These are phyloP conservation scores for Meloidogyne chitwoodi DNA, from an alignment of 1,140 invertebrate species.

Conservation along the genomic window DNA sequence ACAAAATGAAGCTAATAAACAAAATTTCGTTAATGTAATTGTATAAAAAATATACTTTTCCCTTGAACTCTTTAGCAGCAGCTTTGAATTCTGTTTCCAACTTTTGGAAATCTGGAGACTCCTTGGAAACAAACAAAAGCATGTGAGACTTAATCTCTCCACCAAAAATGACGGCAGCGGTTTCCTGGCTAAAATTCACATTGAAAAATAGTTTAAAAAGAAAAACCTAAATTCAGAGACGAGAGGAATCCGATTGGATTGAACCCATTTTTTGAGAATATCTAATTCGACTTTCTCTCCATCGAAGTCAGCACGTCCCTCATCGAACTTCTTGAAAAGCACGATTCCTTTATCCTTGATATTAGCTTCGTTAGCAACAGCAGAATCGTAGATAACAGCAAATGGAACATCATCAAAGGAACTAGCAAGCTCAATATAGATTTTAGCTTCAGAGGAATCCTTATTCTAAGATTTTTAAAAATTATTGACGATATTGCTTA, in stretches of 20 bases:
- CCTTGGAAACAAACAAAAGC: conserved; percentile 85
- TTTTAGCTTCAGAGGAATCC: conserved; percentile 75
- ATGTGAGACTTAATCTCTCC: conserved; percentile 94
- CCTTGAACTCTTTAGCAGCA: conserved; percentile 79
- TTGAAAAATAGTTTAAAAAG: not conserved
- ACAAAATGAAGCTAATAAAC: conserved; percentile 76
- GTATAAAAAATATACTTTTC: conserved; percentile 31
- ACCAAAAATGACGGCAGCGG: conserved; percentile 93
- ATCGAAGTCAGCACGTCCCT: conserved; percentile 75
- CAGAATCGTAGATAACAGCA: conserved; percentile 75
- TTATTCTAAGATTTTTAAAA: conserved; percentile 31
- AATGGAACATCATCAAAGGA: conserved; percentile 82
- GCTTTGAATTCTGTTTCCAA: conserved; percentile 66
- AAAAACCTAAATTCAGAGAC: conserved; percentile 80
- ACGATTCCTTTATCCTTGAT: conserved; percentile 68
- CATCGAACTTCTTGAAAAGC: conserved; percentile 94
- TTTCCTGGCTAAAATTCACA: conserved; percentile 79
- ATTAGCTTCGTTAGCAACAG: conserved; percentile 71
- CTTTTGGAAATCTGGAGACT: conserved; percentile 71
- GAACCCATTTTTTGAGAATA: conserved; percentile 77
- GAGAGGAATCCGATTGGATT: conserved; percentile 78
- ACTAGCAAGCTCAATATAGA: conserved; percentile 75
- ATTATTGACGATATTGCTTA: not conserved
- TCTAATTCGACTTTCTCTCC: conserved; percentile 69
- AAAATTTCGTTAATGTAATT: not conserved